A percentile compares a stretch with the other conserved stretches of the same genome.
phyloP scores from a whole-genome alignment of 2,797 vertebrate species.

The Poeciliopsis infans region DNA sequence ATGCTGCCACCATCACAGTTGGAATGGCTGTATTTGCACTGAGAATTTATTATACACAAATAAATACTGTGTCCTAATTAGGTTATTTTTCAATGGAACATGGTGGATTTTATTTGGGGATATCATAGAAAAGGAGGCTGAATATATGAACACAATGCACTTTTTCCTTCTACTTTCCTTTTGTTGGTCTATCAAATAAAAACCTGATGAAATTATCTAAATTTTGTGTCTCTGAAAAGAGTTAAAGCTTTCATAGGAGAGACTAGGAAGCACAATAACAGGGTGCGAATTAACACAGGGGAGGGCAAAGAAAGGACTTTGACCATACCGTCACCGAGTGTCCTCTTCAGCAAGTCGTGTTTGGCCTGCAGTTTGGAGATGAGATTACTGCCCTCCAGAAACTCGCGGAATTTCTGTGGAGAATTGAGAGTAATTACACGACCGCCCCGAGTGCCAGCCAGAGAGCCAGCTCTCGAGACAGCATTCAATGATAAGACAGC shows the following conservation, averaged over 20 bases:
- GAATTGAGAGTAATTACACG: constrained; percentile 75
- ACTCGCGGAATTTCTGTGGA: constrained; percentile 97
- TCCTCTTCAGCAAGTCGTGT: constrained; percentile 95
- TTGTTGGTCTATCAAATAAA: neutral
- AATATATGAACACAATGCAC: neutral
- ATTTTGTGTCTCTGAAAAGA: neutral
- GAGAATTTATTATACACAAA: neutral
- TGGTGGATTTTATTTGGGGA: neutral
- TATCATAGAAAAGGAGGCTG: neutral
- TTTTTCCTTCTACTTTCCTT: neutral
- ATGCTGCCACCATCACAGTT: neutral
- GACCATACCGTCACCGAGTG: constrained; percentile 90
- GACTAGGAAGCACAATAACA: no score
- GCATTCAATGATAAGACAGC: constrained; percentile 62
- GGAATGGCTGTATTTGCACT: neutral
- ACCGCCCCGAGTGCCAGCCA: constrained; percentile 39
- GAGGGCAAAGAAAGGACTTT: neutral
- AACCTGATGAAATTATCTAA: neutral
- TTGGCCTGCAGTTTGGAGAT: constrained; percentile 99
- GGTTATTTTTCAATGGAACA: neutral
- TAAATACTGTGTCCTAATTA: neutral
- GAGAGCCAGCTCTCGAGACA: constrained; percentile 46
- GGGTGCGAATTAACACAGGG: neutral
- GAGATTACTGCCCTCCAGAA: constrained; percentile 97
- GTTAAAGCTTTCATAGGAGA: neutral